Percentiles rank a stretch among this genome's conserved stretches.
phyloP scores from a whole-genome alignment of 2,888 invertebrate genomes.

The Dorcus parallelipipedus region DNA sequence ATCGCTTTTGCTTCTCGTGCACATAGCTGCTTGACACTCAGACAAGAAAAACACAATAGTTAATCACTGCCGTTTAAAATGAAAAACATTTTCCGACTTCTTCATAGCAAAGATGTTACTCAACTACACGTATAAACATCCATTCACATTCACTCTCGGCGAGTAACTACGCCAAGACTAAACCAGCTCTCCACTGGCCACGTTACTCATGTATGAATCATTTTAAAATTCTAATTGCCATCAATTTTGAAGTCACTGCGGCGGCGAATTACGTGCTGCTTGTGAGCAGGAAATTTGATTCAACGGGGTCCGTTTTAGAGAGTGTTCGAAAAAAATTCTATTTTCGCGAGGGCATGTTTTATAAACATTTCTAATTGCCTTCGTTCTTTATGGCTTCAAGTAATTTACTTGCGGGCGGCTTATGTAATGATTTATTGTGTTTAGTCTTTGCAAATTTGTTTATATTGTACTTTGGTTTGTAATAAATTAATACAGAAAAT shows the following conservation, averaged over 20 bases:
- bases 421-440: too few species aligned
- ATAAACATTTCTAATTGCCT: too few species aligned
- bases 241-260: conserved; percentile 21
- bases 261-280: conserved; percentile 19
- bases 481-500: too few species aligned
- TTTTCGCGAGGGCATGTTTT: too few species aligned
- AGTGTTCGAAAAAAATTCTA: neutral
- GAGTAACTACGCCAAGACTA: conserved; percentile 5
- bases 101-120: neutral
- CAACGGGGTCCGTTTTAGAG: conserved; percentile 1
- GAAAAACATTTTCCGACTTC: conserved; percentile 4
- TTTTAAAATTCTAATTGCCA: conserved; percentile 30
- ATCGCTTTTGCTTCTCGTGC: too few species aligned
- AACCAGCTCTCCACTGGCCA: conserved; percentile 7
- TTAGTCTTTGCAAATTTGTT: too few species aligned
- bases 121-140: neutral
- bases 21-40: too few species aligned
- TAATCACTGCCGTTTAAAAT: too few species aligned
- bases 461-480: too few species aligned
- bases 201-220: conserved; percentile 32
- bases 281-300: neutral
- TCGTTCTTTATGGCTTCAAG: too few species aligned
- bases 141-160: neutral
- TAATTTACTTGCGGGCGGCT: too few species aligned
- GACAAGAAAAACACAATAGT: too few species aligned